Percentiles rank a stretch among this genome's conserved stretches.
Conservation (phyloP, 2,113 vertebrate species). For the Etia nguti region DNA sequence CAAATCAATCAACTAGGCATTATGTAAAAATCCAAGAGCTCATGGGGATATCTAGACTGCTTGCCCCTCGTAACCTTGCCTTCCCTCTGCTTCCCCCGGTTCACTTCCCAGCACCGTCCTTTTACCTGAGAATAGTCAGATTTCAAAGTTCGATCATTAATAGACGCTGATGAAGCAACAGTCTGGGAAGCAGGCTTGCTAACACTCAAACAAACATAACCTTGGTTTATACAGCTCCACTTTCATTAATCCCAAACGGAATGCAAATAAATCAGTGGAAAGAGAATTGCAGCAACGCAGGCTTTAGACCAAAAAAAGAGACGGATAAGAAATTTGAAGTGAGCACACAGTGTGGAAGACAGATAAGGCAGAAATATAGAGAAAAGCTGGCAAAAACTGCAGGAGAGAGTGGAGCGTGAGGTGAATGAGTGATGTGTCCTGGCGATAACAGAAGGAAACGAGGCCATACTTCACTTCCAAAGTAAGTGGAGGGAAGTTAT, state of each 20-base stretch:
- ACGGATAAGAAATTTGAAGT: conserved; percentile 49
- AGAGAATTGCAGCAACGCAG: conserved; percentile 47
- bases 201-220: conserved; percentile 63
- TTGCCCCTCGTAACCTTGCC: neutral
- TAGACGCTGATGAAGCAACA: conserved; percentile 39
- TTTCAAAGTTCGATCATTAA: conserved; percentile 46
- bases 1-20: neutral
- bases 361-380: conserved; percentile 55
- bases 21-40: neutral
- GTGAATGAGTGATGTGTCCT: conserved; percentile 56
- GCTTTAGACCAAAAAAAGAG: conserved; percentile 35
- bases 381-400: conserved; percentile 2
- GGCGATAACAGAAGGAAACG: conserved; percentile 22
- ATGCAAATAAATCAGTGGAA: conserved; percentile 63
- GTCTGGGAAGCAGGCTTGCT: conserved; percentile 27
- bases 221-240: conserved; percentile 47
- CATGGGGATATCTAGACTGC: neutral
- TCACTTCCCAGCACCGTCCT: neutral
- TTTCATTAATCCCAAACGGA: conserved; percentile 57
- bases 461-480: conserved; percentile 34
- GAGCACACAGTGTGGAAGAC: conserved; percentile 40
- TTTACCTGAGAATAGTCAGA: conserved; percentile 9
- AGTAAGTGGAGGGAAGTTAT: conserved; percentile 59
- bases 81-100: neutral
- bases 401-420: conserved; percentile 18